phyloP scores from a whole-genome alignment of 2,797 vertebrate genomes.

The Rhinophrynus dorsalis region DNA sequence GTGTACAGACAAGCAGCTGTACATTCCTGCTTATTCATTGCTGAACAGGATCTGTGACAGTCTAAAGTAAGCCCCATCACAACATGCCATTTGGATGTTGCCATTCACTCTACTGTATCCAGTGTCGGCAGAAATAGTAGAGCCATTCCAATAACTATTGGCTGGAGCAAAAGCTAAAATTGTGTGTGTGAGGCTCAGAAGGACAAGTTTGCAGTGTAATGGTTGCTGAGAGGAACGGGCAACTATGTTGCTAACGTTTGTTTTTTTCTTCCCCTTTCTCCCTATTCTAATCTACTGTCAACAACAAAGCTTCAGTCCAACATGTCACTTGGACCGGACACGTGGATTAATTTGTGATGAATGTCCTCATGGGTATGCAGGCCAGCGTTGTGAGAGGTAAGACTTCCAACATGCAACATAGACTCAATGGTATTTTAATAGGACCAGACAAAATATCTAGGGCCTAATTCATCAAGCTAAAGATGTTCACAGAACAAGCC shows the following conservation, averaged over 20 bases:
- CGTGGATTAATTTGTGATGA: conserved; percentile 81
- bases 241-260: conserved; percentile 68
- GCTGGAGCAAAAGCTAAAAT: conserved; percentile 69
- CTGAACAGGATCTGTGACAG: conserved; percentile 57
- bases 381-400: conserved; percentile 90
- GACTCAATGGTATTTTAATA: no score
- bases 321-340: conserved; percentile 76
- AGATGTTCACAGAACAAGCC: no score
- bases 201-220: conserved; percentile 52
- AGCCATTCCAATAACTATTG: conserved; percentile 63
- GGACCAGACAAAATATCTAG: no score
- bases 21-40: conserved; percentile 63
- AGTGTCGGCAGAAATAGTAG: conserved; percentile 71
- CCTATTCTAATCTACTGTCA: conserved; percentile 57
- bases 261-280: conserved; percentile 65
- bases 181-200: conserved; percentile 71
- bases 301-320: conserved; percentile 89
- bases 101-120: conserved; percentile 66
- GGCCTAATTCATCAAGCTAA: no score
- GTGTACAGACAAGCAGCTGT: conserved; percentile 65
- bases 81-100: conserved; percentile 64
- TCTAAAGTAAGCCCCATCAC: conserved; percentile 67
- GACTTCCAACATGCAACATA: no score
- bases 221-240: conserved; percentile 42
- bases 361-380: conserved; percentile 79